Base-by-base conservation (phyloP, 2,888 invertebrate species). In the Furcula furcula region DNA sequence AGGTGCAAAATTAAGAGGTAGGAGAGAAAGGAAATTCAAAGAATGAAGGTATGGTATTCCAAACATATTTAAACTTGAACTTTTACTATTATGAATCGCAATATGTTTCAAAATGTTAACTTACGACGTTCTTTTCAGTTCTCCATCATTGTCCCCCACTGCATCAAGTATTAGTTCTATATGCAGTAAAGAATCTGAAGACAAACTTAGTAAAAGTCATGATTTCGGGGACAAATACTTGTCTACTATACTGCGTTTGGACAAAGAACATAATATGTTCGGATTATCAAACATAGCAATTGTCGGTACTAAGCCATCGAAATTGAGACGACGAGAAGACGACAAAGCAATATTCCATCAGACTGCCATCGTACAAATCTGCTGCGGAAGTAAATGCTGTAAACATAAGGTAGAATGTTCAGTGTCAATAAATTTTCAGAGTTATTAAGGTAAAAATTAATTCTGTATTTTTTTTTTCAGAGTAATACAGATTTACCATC, bases 191-290 rank as follows among this genome's bases (percentile, higher is more conserved):
- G 68, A 67, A 31, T 77, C 76, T 0, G 60, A 74, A 3, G 65
- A 56, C 7, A 54, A 55, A 7, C 30, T 66, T 1, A 41, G 43
- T 4, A 42, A 49, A 34, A 36, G 49, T 7, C 31, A 52, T 1
- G 70, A 55, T 39, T 55, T 65, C 2, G 66, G 68, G 10, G 81
- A 84, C 35, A 82, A 70, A 56, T 77, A 71, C 30, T 41, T 88
- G 29, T 80, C 84, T 1, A 88, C 87, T 1, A 83, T 88, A 40
- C 63, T 88, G 0, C 71, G 74, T 4, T 40, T 88, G 40, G 87
- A 88, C 46, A 77, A 71, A 46, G 87, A 88, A 45, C 84, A 86
- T 45, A 87, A 88, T 35, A 49, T 88, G 63, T 88, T 88, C 51
- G 87, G 87, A 1, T 43, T 88, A 11, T 85, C 86, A 1, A 79